Conservation (phyloP, 2,888 invertebrate species). For the Deilephila elpenor region DNA sequence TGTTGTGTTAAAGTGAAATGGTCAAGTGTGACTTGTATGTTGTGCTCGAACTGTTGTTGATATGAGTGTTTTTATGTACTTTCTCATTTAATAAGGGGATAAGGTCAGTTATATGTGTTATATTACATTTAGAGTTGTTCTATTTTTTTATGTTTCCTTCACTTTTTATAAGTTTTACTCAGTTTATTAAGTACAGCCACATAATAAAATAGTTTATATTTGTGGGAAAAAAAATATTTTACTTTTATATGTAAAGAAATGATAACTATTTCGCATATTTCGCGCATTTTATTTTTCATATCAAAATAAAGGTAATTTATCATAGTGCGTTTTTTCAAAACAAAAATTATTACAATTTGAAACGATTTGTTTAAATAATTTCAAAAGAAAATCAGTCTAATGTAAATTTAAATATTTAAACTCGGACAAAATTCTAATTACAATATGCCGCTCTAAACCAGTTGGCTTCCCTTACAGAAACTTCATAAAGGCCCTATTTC, state of each 20-base stretch:
- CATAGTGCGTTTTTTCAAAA: too few species aligned
- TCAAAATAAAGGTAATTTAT: too few species aligned
- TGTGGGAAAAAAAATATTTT: too few species aligned
- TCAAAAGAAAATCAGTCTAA: neutral
- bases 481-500: conserved; percentile 18
- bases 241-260: too few species aligned
- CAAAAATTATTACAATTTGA: too few species aligned
- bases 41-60: conserved; percentile 49
- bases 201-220: too few species aligned
- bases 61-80: conserved; percentile 46
- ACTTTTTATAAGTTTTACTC: neutral
- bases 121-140: neutral
- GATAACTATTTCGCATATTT: too few species aligned
- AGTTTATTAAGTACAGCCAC: neutral
- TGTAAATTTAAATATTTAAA: neutral
- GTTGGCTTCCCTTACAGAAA: neutral
- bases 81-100: conserved; percentile 38
- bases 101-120: conserved; percentile 26
- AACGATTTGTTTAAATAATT: too few species aligned
- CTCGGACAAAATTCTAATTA: conserved; percentile 2
- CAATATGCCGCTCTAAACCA: neutral
- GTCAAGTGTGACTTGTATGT: conserved; percentile 55
- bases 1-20: conserved; percentile 58
- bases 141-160: neutral
- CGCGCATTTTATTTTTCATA: too few species aligned